Conservation (phyloP, 2,797 vertebrate species). For the Falco cherrug region DNA sequence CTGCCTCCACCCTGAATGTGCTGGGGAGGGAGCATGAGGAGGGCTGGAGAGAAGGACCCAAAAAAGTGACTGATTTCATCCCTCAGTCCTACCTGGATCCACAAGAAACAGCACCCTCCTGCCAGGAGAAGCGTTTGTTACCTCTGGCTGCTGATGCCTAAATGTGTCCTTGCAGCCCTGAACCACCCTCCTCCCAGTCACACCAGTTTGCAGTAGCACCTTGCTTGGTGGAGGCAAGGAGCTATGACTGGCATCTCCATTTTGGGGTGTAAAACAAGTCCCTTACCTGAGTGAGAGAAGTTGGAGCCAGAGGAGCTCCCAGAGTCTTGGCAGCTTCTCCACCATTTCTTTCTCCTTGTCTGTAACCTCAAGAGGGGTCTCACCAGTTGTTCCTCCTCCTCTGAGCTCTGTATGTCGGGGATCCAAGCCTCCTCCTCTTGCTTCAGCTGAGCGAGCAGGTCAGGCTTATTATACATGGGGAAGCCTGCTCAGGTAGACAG, state of each 20-base stretch:
- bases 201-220: neutral
- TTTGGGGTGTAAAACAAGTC: neutral
- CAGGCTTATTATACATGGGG: neutral
- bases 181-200: neutral
- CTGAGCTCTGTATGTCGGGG: neutral
- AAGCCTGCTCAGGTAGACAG: neutral
- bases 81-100: neutral
- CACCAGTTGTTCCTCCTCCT: neutral
- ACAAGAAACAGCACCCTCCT: neutral
- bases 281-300: neutral
- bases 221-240: neutral
- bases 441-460: neutral
- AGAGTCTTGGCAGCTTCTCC: neutral
- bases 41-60: neutral
- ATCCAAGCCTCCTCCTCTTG: neutral
- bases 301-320: neutral
- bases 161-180: fast-evolving
- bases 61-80: too few species aligned
- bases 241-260: neutral
- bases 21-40: neutral
- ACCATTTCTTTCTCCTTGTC: neutral
- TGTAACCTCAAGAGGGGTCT: neutral
- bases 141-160: neutral
- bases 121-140: neutral
- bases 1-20: neutral